Evolutionary conservation across 2,888 invertebrate genomes (phyloP), one percentile per base, ranked within the genome.

Genomic region (Protonemura montana): DNA sequence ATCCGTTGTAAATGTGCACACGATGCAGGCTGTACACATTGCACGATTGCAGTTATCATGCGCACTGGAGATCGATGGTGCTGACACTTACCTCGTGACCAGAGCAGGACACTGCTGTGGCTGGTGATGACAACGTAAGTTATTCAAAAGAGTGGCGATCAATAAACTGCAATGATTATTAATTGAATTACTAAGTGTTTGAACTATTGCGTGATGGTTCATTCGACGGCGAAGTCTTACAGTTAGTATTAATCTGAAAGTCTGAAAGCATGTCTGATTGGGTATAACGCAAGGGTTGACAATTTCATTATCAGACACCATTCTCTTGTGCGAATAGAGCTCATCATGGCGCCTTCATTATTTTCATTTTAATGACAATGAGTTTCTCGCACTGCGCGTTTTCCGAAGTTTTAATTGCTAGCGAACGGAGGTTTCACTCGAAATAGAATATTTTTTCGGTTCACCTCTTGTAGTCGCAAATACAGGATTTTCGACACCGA

Each of bases 91-190:
- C 59, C 21, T 59, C 16, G 59, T 59, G 59, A 35, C 59, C 59
- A 59, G 59, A 21, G 59, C 21, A 21, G 59, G 59, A 59, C 59
- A 59, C 21, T 13, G 10, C 35, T 35, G 35, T 59, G 59, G 59
- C 59, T 59, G 59, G 59, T 21, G 21, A 21, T 59, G 59, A 59
- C 59, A 59, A 21, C 59, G 3, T 59, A 13, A 10, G 21, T 59
- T 59, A 59, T 59, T 10, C 59, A 59, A 21, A 59, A 59, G 59
- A 59, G 59, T 21, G 59, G 7, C 59, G 59, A 59, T 59, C 59
- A 59, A 59, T 59, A 59, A 59, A 59, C 59, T 59, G 59, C 59
- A 59, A 59, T 59, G 59, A 59, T 21, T 59, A 59, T 59, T 59
- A 59, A 59, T 59, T 59, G 59, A 10, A 59, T 59, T 59, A 59